Evolutionary conservation across 1,140 invertebrate species (phyloP), one percentile per base, ranked within the genome.

Genomic region (Drosophila bocki): DNA sequence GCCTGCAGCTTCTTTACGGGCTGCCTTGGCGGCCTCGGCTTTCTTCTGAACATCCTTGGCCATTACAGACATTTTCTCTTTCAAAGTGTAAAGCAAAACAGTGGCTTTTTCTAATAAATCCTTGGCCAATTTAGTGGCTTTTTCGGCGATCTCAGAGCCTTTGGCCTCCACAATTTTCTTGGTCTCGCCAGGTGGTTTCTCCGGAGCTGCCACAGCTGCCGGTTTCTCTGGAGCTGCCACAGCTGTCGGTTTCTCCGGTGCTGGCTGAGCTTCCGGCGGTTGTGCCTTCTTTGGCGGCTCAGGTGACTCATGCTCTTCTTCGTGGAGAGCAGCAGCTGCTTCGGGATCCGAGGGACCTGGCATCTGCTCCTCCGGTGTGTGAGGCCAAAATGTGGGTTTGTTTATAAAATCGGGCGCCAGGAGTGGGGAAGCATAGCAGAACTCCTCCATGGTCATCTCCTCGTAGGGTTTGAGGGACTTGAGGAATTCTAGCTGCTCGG

Each of bases 401-500:
- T 96, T 95, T 65, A 95, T 80, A 4, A 95, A 93, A 91, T 96
- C 95, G 0, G 96, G 75, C 15, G 95, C 95, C 44, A 91, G 22
- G 0, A 97, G 95, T 5, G 97, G 97, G 93, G 95, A 95, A 15
- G 95, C 94, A 76, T 96, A 95, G 15, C 91, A 91, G 90, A 94
- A 97, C 93, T 98, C 97, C 93, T 98, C 97, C 95, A 97, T 94
- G 0, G 97, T 98, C 97, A 99, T 98, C 74, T 97, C 93, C 44
- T 95, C 94, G 57, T 96, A 96, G 19, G 97, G 96, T 3, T 33
- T 56, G 48, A 92, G 45, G 7, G 6, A 1, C 1, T 77, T 65
- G 7, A 91, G 9, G 0, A 37, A 29, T 0, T 75, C 44, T 2
- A 80, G 29, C 42, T 74, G 37, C 2, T 64, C 0, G 29, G 60